Base-by-base conservation (phyloP, 2,888 invertebrate species). In the Lottia gigantea region DNA sequence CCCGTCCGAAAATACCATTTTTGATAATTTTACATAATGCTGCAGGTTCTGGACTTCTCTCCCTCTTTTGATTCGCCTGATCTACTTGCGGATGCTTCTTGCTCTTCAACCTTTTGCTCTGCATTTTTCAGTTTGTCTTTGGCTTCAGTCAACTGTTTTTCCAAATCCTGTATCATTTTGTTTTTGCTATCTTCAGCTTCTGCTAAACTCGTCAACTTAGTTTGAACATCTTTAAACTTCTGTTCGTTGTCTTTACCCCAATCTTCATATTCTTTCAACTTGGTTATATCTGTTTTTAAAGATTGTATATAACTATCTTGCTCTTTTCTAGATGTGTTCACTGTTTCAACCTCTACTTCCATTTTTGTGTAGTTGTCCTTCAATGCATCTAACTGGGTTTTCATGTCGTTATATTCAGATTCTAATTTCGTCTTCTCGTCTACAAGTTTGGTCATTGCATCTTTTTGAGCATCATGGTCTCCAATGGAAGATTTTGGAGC, bases 161-260 rank as follows among this genome's bases (percentile, higher is more conserved):
- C 66, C 70, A 73, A 63, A 19, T 71, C 68, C 46, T 62, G 47
- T 12, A 73, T 66, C 31, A 63, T 70, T 19, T 46, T 23, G 62
- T 73, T 70, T 16, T 71, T 73, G 46, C 66, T 68, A 15, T 70
- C 73, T n/a, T 73, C 70, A 23, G 63, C 70, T n/a, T 46, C 40
- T n/a, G 73, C 73, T 15, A 73, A 66, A 15, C 47, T 66, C 14
- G 62, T 70, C 47, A 73, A 66, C n/a, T 70, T 64, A n/a, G 49
- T 63, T 49, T 73, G 73, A 8, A 73, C 68, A 25, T 71, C 73
- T 55, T 70, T 71, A 23, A 73, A 46, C 68, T 73, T 70, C 47
- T 66, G 46, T 46, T 66, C 70, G 62, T 66, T 62, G 47, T 70
- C 40, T 55, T 70, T 70, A 45, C 63, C 70, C 66, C 66, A 62